A percentile compares a stretch with the other conserved stretches of the same genome.
Conservation (phyloP, 2,888 invertebrate genomes). For the Dyspetes luteomarginatus region DNA sequence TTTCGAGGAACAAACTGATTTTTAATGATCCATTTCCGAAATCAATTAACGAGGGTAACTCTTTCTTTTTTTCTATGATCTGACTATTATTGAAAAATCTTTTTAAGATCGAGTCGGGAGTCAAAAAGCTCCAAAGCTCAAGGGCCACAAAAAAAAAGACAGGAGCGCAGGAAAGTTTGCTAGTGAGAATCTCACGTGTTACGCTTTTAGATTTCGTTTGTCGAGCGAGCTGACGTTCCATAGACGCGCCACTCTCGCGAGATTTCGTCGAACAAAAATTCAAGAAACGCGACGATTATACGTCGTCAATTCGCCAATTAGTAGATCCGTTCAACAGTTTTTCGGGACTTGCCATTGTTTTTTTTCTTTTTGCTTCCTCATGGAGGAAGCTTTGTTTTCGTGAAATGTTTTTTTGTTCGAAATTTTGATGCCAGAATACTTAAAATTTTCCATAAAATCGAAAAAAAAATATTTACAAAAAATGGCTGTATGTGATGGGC, state of each 20-base stretch:
- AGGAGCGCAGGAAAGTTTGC: not conserved
- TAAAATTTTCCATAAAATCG: no score
- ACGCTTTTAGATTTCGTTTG: conserved; percentile 60
- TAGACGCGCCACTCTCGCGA: not conserved
- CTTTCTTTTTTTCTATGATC: not conserved
- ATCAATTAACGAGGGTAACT: conserved; percentile 30
- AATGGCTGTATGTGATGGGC: no score
- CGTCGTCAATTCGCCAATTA: conserved; percentile 81
- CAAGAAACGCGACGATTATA: conserved; percentile 78
- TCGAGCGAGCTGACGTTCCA: conserved; percentile 51
- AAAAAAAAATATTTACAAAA: no score
- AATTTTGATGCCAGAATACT: no score
- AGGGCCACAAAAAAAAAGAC: conserved; percentile 10
- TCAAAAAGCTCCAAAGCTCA: conserved; percentile 22
- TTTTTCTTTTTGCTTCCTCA: not conserved
- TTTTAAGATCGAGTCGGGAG: conserved; percentile 10
- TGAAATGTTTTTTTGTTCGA: not conserved
- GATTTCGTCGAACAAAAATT: conserved; percentile 69
- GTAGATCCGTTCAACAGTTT: conserved; percentile 79
- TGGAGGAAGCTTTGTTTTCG: no score
- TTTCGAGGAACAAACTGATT: no score
- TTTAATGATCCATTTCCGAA: conserved; percentile 38
- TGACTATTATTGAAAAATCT: not conserved
- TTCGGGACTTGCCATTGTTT: conserved; percentile 53
- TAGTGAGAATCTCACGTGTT: conserved; percentile 38